These are phyloP conservation scores for Drosophila kohkoa DNA, from an alignment of 1,140 invertebrate genomes.

Conservation along the genomic window DNA sequence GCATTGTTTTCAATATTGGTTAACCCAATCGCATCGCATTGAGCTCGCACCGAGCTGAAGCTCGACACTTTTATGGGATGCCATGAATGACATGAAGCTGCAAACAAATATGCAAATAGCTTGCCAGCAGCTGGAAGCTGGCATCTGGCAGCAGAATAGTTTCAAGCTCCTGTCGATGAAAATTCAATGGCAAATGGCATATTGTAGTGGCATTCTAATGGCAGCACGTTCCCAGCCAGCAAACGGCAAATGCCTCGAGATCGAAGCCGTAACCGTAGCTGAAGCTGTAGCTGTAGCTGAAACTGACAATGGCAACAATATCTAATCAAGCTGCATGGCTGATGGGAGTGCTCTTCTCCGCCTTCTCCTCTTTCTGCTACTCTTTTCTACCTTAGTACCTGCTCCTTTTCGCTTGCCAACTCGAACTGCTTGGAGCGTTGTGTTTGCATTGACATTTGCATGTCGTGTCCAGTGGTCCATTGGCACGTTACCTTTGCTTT, in stretches of 20 bases:
- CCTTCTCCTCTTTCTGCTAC: background rate
- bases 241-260: conserved; percentile 5
- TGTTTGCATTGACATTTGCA: conserved; percentile 78
- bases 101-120: conserved; percentile 81
- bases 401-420: background rate
- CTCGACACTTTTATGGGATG: conserved; percentile 63
- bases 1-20: conserved; percentile 51
- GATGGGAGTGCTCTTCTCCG: too few relatives aligned
- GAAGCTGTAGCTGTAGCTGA: background rate
- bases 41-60: background rate
- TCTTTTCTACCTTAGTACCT: background rate
- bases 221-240: conserved; percentile 56
- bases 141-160: conserved; percentile 66
- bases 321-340: conserved; percentile 70
- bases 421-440: conserved; percentile 32
- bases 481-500: conserved; percentile 74
- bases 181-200: conserved; percentile 74
- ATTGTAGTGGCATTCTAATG: conserved; percentile 76
- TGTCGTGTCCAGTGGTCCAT: conserved; percentile 51
- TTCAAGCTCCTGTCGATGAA: conserved; percentile 70
- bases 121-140: conserved; percentile 66
- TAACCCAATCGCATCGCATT: conserved; percentile 28
- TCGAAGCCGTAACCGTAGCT: conserved; percentile 10
- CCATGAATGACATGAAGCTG: conserved; percentile 60
- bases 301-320: conserved; percentile 60